Percentiles rank a stretch among this genome's conserved stretches.
These are phyloP conservation scores for Tetramorium simillimum DNA, from an alignment of 1,140 invertebrate genomes.

Conservation along the genomic window DNA sequence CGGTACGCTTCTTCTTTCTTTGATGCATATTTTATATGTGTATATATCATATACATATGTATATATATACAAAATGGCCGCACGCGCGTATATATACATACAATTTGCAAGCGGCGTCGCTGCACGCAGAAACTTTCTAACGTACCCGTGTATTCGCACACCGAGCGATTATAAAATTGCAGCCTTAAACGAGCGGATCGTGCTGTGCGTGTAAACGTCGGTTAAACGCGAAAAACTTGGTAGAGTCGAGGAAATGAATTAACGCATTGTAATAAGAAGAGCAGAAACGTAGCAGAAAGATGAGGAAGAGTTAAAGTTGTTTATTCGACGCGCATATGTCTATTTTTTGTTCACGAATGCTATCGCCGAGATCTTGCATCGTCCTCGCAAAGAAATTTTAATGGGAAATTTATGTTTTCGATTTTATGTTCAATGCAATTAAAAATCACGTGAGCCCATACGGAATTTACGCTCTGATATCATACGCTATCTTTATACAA, in stretches of 20 bases:
- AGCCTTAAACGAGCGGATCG: slow-evolving; percentile 21
- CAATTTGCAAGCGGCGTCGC: slow-evolving; percentile 17
- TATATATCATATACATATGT: no score
- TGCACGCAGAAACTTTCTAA: slow-evolving; percentile 50
- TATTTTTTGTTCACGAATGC: not conserved
- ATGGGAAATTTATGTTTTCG: not conserved
- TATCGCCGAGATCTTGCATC: not conserved
- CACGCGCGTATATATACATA: not conserved
- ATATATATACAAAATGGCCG: not conserved
- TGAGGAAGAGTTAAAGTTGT: not conserved
- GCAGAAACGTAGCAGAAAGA: not conserved
- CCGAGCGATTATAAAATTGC: slow-evolving; percentile 28
- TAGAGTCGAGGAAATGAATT: not conserved
- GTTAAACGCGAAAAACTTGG: not conserved
- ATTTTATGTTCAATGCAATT: not conserved
- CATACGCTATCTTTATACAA: not conserved
- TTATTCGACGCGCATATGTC: no score
- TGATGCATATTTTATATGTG: not conserved
- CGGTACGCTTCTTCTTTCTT: not conserved
- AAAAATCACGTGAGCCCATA: not conserved
- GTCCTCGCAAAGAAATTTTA: not conserved
- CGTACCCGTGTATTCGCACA: slow-evolving; percentile 5
- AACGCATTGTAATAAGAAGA: not conserved
- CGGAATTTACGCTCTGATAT: not conserved
- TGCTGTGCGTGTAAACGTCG: not conserved